Percentiles rank a stretch among this genome's conserved stretches.
Conservation (phyloP, 2,888 invertebrate species). For the Harpalus rufipes region DNA sequence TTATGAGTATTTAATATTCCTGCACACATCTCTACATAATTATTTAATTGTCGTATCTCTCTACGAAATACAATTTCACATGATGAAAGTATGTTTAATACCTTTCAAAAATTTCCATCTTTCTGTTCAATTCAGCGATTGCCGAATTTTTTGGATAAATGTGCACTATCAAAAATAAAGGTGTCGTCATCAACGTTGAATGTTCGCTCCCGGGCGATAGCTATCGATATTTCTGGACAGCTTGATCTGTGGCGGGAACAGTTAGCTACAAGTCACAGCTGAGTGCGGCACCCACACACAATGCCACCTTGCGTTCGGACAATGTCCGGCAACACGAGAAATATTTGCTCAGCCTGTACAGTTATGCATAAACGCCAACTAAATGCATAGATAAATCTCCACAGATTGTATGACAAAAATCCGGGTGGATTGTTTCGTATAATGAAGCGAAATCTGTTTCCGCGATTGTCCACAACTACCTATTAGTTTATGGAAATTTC, state of each 20-base stretch:
- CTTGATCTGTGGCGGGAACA: constrained; percentile 14
- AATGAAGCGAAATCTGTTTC: constrained; percentile 58
- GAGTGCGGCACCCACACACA: constrained; percentile 62
- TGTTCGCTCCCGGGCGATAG: not conserved
- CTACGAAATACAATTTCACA: no score
- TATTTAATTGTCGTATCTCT: not conserved
- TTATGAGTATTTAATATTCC: constrained; percentile 6
- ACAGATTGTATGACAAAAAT: constrained; percentile 57
- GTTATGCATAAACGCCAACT: constrained; percentile 66
- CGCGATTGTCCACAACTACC: constrained; percentile 17
- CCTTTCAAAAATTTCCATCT: no score
- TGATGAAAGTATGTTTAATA: no score
- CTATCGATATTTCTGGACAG: not conserved
- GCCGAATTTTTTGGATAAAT: no score
- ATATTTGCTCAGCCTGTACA: constrained; percentile 63
- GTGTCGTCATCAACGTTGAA: not conserved
- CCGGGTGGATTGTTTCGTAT: constrained; percentile 59
- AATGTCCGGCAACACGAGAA: constrained; percentile 61
- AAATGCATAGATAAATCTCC: constrained; percentile 65
- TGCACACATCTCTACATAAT: constrained; percentile 7
- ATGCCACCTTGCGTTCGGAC: constrained; percentile 60
- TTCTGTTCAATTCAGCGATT: no score
- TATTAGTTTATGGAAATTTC: constrained; percentile 28
- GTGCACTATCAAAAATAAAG: no score
- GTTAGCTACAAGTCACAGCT: constrained; percentile 60